Base-by-base conservation (phyloP, 64 coral and sea anemone genomes). In the Catalaphyllia jardinei region DNA sequence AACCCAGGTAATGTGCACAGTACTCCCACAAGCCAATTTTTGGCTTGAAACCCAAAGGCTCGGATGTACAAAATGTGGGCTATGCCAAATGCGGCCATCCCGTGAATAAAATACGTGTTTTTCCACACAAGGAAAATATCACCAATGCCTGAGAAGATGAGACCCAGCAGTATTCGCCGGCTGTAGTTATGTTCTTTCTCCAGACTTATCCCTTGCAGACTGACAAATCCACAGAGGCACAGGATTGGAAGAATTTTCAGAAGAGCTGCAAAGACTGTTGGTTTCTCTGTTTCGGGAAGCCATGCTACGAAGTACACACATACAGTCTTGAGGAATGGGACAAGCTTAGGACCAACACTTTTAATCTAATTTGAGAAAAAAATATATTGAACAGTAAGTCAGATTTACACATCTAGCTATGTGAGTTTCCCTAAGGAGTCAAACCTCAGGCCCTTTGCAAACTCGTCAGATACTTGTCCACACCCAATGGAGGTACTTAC, bases 291-390 rank as follows among this genome's bases (percentile, higher is more conserved):
- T 65, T 96, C 95, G 51, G 95, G 92, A 61, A 95, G 78, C 87
- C 97, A 89, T 33, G 97, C 97, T 46, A 99, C 97, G 82, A 95
- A 99, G 55, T 99, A 99, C 20, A 99, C 88, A 60, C 97, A 99
- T 0, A 95, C 94, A 35, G 97, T 76, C 62, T 99, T 99, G 3
- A 95, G 49, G 60, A 99, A 99, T 2, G 94, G 97, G 29, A 99
- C 97, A 63, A 99, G 91, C 46, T 99, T 99, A 29, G 97, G 97
- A 17, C 97, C 97, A 76, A 93, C 91, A 79, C 90, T 99, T 78
- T 99, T 99, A 31, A 99, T 35, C 97, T 99, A 52, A 46, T 46
- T 46, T 46, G 4, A 71, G 71, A 7, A 71, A 33, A 52, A 82
- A 52, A 84, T 78, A 76, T 29, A 29, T 16, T 52, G 22, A 7